Evolutionary conservation across 2,113 vertebrate species (phyloP).

Genomic region (Galbula dea): DNA sequence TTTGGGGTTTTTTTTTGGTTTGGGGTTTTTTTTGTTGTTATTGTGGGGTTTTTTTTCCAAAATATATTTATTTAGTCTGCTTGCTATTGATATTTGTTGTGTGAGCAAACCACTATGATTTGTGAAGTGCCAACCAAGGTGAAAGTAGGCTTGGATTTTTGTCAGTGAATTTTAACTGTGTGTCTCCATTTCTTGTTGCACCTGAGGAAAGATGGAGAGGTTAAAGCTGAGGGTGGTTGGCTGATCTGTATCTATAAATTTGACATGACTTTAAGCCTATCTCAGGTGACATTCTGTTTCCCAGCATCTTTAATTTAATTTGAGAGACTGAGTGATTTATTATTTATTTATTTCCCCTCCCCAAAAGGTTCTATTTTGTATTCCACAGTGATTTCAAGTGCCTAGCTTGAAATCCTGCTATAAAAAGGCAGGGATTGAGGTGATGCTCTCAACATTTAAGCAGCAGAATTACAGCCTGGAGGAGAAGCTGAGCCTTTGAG

Average conservation of each 20-base stretch:
- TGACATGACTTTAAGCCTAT: not conserved
- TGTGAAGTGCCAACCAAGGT: not conserved
- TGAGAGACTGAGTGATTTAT: not conserved
- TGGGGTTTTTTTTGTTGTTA: too few relatives aligned
- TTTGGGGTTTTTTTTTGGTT: too few relatives aligned
- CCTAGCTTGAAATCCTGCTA: not conserved
- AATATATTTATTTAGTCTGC: not conserved
- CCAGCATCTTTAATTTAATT: not conserved
- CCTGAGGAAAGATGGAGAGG: not conserved
- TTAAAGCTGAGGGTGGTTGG: not conserved
- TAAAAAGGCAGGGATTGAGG: not conserved
- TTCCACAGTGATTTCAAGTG: not conserved
- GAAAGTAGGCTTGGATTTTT: conserved; percentile 2
- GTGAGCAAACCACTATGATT: not conserved
- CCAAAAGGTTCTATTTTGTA: not conserved
- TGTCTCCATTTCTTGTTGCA: not conserved
- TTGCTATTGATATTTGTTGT: not conserved
- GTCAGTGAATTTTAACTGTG: not conserved
- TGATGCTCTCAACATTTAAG: not conserved
- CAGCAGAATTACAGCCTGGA: not conserved
- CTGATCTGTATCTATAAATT: not conserved
- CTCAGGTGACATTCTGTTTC: not conserved
- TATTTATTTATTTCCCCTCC: not conserved
- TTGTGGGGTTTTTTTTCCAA: too few relatives aligned
- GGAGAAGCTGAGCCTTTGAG: not conserved